Evolutionary conservation across 2,113 vertebrate species (phyloP).

Genomic region (Oncorhynchus tshawytscha): DNA sequence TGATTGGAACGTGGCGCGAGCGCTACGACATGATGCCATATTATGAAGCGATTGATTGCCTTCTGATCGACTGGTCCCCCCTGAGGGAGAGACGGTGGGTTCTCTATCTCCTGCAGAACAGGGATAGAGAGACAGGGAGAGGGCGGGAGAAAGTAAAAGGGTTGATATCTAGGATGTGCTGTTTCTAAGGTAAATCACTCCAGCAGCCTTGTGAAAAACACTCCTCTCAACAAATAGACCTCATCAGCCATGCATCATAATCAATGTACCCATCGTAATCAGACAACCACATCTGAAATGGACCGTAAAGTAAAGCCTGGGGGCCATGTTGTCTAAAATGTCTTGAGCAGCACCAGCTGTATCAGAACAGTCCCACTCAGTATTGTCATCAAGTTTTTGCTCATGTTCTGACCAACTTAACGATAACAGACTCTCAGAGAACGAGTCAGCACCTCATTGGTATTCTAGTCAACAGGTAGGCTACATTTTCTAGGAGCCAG

Average conservation of each 20-base stretch:
- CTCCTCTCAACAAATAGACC: slow-evolving; percentile 27
- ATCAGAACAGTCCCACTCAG: not conserved
- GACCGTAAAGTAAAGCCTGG: too few species aligned
- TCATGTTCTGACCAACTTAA: not conserved
- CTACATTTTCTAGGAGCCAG: not conserved
- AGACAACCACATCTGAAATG: not conserved
- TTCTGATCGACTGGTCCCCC: slow-evolving; percentile 53
- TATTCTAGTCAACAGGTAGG: not conserved
- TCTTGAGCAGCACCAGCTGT: too few species aligned
- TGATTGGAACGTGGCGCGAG: slow-evolving; percentile 57
- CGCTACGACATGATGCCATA: slow-evolving; percentile 62
- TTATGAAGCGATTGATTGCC: slow-evolving; percentile 60
- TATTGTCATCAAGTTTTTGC: not conserved
- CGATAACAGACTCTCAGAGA: not conserved
- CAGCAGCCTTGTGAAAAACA: slow-evolving; percentile 35
- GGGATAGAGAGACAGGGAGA: not conserved
- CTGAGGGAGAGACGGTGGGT: not conserved
- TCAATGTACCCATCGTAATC: not conserved
- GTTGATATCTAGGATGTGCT: too few species aligned
- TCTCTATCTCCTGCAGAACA: not conserved
- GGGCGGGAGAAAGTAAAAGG: not conserved
- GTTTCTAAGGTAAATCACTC: slow-evolving; percentile 36
- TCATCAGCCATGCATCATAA: not conserved
- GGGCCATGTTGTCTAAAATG: too few species aligned
- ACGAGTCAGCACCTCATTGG: not conserved